Percentiles rank a stretch among this genome's conserved stretches.
phyloP scores from a whole-genome alignment of 2,888 invertebrate species.

The Hirtodrosophila duncani region DNA sequence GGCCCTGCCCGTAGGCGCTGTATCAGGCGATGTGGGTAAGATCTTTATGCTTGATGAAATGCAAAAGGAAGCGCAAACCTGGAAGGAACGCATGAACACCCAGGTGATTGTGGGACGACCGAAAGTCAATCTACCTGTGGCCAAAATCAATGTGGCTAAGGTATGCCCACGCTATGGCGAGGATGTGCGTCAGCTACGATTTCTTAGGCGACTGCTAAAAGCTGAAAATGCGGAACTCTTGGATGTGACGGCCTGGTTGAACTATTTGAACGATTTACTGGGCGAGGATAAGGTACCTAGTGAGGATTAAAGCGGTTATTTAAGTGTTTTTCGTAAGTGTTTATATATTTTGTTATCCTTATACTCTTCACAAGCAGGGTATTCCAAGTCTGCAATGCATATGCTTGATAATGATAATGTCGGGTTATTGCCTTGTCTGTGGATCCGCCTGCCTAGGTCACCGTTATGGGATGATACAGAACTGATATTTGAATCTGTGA shows the following conservation, averaged over 20 bases:
- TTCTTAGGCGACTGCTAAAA: slow-evolving; percentile 33
- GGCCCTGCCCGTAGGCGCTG: slow-evolving; percentile 43
- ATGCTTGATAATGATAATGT: too few species aligned
- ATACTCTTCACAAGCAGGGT: too few species aligned
- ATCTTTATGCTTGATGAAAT: slow-evolving; percentile 51
- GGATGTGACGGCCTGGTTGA: slow-evolving; percentile 44
- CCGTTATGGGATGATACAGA: too few species aligned
- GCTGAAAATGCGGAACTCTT: slow-evolving; percentile 7
- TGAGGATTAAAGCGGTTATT: too few species aligned
- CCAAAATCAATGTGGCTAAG: slow-evolving; percentile 33
- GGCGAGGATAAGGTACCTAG: slow-evolving; percentile 39
- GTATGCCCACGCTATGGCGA: slow-evolving; percentile 40
- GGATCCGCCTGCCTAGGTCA: too few species aligned
- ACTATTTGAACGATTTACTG: slow-evolving; percentile 36
- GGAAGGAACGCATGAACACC: slow-evolving; percentile 49
- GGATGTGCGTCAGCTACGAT: slow-evolving; percentile 41
- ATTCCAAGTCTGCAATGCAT: too few species aligned
- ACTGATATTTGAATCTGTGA: too few species aligned
- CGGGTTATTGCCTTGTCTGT: too few species aligned
- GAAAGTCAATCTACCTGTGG: slow-evolving; percentile 61
- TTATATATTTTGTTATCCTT: too few species aligned
- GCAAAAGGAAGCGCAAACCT: slow-evolving; percentile 51
- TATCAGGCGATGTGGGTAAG: slow-evolving; percentile 40
- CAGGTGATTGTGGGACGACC: slow-evolving; percentile 53
- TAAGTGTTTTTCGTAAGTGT: too few species aligned